Base-by-base conservation (phyloP, 2,888 invertebrate species). In the Apamea sordens region DNA sequence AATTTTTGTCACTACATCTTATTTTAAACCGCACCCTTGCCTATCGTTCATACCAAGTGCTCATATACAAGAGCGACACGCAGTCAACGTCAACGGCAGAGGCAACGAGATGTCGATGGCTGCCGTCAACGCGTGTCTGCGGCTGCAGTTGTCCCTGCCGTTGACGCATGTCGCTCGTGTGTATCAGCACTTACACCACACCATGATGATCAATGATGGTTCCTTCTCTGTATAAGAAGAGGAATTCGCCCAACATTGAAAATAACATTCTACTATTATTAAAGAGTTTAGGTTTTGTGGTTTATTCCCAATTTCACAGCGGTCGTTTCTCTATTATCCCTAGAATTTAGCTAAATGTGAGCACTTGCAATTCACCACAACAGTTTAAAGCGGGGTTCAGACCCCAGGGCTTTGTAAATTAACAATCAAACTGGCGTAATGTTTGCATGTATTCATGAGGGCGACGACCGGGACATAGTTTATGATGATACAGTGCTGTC, bases 361-460 rank as follows among this genome's bases (percentile, higher is more conserved):
- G 28, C 56, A 44, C 71, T 71, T 56, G 50, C 64, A 63, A 76
- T 85, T 69, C 65, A 50, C 81, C 65, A 50, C 81, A 73, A 53
- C 56, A 71, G 64, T 79, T 84, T 44, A 86, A 73, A 61, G 50
- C 68, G 61, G 50, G 70, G 74, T 21, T 61, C 59, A 36, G 76
- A 75, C 76, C 68, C 73, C 32, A 28, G 78, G 72, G 82, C 78
- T 85, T 79, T 75, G 79, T 73, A 63, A 83, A 82, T 83, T 73
- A 85, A 77, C 82, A 76, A 77, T 80, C 76, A 79, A 71, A 78
- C 71, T 47, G 78, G 65, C 77, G 64, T 73, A 69, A 79, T 79
- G 73, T 68, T 68, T 44, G 73, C 56, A 71, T 76, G 56, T 85
- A 63, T 80, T 73, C 74, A 67, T 44, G 68, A 64, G 87, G 63